phyloP scores from a whole-genome alignment of 2,113 vertebrate species.

The Tragelaphus imberbis region DNA sequence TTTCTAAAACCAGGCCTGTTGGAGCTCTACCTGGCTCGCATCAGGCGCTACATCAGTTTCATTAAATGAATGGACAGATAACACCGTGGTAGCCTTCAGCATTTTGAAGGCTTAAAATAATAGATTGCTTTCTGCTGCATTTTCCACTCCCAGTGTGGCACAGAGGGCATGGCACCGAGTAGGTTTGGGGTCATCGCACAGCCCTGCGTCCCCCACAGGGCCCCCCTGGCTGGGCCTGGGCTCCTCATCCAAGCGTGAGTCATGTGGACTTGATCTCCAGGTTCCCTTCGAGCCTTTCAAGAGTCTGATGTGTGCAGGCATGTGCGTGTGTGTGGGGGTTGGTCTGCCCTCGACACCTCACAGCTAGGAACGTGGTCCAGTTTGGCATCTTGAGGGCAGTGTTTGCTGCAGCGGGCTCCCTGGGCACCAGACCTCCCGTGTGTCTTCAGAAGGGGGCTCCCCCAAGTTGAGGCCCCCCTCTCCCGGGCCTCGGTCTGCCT shows the following conservation, averaged over 20 bases:
- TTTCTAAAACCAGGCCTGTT: neutral
- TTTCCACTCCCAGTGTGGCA: neutral
- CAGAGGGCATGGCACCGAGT: too few relatives aligned
- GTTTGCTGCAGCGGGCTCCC: neutral
- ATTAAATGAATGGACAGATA: neutral
- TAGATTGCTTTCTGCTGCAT: neutral
- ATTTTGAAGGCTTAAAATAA: neutral
- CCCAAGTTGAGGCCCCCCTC: accelerated
- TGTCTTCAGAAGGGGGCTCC: neutral
- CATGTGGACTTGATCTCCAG: neutral
- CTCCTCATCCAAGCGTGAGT: accelerated
- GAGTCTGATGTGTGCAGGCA: neutral
- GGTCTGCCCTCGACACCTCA: too few relatives aligned
- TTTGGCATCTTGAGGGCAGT: neutral
- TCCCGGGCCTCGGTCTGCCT: neutral
- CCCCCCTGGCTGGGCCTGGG: neutral
- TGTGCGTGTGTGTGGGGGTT: neutral
- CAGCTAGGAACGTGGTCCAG: accelerated
- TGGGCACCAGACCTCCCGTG: accelerated
- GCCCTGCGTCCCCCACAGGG: neutral
- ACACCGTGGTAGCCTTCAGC: neutral
- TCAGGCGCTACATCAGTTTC: neutral
- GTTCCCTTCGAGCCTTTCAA: too few relatives aligned
- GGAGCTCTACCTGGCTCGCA: neutral
- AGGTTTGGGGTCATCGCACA: neutral